Evolutionary conservation across 1,140 invertebrate genomes (phyloP), one percentile per base, ranked within the genome.

Genomic region (Monochamus saltuarius): DNA sequence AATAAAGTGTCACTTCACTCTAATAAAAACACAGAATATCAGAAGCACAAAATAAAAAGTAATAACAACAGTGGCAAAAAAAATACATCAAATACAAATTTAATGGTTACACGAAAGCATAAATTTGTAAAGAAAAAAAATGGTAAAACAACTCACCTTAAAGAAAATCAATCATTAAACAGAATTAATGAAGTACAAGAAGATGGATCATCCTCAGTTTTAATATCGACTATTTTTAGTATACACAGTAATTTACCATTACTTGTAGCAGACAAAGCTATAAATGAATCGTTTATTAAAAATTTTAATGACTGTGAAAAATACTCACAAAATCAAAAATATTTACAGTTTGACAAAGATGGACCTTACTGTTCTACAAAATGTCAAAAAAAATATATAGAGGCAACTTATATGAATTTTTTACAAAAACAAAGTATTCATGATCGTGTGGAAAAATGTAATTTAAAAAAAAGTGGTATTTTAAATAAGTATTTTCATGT

Each of bases 91-190:
- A 57, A 59, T 38, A 45, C 38, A 7, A 73, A 49, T 13, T 69
- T 52, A 65, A 78, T 70, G 52, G 76, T 79, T 42, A 78, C 78
- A 0, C 74, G 81, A 7, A 73, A 80, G 46, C 81, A 82, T 72
- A 80, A 84, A 53, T 77, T 81, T 1, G 81, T 82, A 22, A 72
- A 84, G 52, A 79, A 87, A 61, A 77, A 85, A 62, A 77, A 79
- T 9, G 81, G 83, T 0, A 87, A 90, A 68, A 55, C 53, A 6
- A 88, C 87, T 2, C 80, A 89, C 2, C 76, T 91, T 14, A 78
- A 89, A 7, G 89, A 91, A 77, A 90, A 88, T 68, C 89, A 91
- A 67, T 91, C 89, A 7, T 74, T 92, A 17, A 91, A 92, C 73
- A 82, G 89, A 22, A 92, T 92, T 39, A 90, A 89, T 9, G 89